These are phyloP conservation scores for Callitettix versicolor DNA, from an alignment of 1,140 invertebrate species.

Conservation along the genomic window DNA sequence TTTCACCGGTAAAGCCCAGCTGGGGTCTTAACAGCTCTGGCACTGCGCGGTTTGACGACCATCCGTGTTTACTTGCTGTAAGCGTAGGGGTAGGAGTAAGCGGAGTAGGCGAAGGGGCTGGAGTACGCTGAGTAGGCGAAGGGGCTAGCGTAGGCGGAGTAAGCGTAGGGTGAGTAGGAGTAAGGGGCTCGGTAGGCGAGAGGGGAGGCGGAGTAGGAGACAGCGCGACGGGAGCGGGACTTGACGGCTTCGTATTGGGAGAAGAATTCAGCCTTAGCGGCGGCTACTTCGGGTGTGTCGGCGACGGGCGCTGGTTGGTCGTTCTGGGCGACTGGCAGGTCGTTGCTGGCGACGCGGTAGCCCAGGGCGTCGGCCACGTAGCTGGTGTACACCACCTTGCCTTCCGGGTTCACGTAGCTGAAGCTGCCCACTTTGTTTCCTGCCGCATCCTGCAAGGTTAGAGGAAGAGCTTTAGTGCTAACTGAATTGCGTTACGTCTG, in stretches of 20 bases:
- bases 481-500: background rate
- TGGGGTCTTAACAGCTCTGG: slow-evolving; percentile 13
- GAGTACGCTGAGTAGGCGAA: background rate
- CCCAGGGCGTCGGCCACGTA: slow-evolving; percentile 36
- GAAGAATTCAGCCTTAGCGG: background rate
- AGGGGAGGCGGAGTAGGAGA: slow-evolving; percentile 12
- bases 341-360: slow-evolving; percentile 39
- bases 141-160: background rate
- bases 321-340: slow-evolving; percentile 32
- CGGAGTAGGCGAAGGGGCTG: background rate
- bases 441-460: slow-evolving; percentile 32
- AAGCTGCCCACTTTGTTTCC: slow-evolving; percentile 41
- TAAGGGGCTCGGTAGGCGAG: background rate
- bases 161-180: too few relatives aligned
- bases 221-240: slow-evolving; percentile 17
- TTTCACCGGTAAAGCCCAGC: slow-evolving; percentile 13
- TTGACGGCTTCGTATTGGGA: slow-evolving; percentile 19
- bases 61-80: too few relatives aligned
- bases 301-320: slow-evolving; percentile 1
- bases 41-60: background rate
- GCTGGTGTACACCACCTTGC: slow-evolving; percentile 29
- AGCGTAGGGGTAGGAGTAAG: too few relatives aligned
- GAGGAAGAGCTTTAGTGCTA: background rate
- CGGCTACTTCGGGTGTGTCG: background rate
- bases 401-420: slow-evolving; percentile 41